Evolutionary conservation across 1,140 invertebrate genomes (phyloP), one percentile per base, ranked within the genome.

Genomic region (Listronotus bonariensis): DNA sequence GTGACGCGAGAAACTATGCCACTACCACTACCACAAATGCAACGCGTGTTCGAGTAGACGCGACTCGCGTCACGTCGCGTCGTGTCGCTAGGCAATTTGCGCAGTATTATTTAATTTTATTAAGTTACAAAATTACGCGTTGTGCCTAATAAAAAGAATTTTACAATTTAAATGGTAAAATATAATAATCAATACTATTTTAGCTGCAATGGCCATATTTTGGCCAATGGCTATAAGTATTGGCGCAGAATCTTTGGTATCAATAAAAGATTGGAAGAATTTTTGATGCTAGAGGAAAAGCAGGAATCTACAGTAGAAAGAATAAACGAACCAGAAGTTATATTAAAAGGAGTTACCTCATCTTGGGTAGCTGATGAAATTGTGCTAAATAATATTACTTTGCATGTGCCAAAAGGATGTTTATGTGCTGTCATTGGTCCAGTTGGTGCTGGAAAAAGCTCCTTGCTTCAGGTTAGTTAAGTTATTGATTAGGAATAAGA

Each of bases 381-480:
- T 9, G 66, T 75, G 11, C 82, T 91, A 0, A 83, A 84, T 40
- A 82, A 88, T 57, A 76, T 94, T 8, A 84, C 82, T 14, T 73
- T 91, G 43, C 77, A 81, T 3, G 79, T 92, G 0, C 78, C 83
- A 31, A 79, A 81, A 18, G 89, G 90, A 0, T 84, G 89, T 68
- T 75, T 93, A 0, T 85, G 89, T 60, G 88, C 88, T 0, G 80
- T 95, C 3, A 86, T 92, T 34, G 92, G 92, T 41, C 82, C 89
- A 42, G 90, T 93, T 26, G 91, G 91, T 31, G 81, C 88, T 60
- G 92, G 92, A 72, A 95, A 92, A 87, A 89, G 86, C 67, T 90
- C 91, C 0, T 76, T 94, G 2, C 78, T 94, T n/a, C 88, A 92
- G 80, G 68, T 69, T 20, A 31, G 34, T 26, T 26, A 26, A 26